phyloP scores from a whole-genome alignment of 2,888 invertebrate genomes.

The Lagria hirta region DNA sequence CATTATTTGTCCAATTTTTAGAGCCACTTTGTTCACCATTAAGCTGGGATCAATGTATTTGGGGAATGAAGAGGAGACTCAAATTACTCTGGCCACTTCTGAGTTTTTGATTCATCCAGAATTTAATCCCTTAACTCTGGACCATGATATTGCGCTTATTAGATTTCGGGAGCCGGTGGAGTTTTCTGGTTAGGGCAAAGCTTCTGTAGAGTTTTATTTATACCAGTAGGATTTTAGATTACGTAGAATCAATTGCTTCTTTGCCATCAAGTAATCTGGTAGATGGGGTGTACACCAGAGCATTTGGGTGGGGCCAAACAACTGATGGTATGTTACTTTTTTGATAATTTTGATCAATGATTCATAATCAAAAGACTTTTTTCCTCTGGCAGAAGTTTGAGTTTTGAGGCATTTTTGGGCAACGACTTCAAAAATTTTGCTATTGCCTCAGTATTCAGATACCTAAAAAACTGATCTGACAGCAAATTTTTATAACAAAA shows the following conservation, averaged over 20 bases:
- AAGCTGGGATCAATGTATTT: not conserved
- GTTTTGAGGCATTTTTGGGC: too few relatives aligned
- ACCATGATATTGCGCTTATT: constrained; percentile 6
- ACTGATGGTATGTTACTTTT: not conserved
- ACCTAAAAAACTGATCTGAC: too few relatives aligned
- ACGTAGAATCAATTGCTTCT: constrained; percentile 10
- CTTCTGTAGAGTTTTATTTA: not conserved
- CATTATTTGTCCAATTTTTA: not conserved
- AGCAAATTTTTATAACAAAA: too few relatives aligned
- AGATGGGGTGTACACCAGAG: not conserved
- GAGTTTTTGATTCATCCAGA: constrained; percentile 5
- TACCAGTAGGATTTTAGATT: constrained; percentile 8
- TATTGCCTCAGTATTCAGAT: too few relatives aligned
- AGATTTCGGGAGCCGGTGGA: constrained; percentile 1
- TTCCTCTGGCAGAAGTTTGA: too few relatives aligned
- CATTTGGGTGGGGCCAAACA: constrained; percentile 2
- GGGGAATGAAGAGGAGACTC: not conserved
- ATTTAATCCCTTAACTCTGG: constrained; percentile 7
- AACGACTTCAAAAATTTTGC: too few relatives aligned
- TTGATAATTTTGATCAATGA: too few relatives aligned
- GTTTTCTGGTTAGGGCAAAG: constrained; percentile 1
- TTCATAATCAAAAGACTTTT: too few relatives aligned
- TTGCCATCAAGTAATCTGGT: constrained; percentile 9
- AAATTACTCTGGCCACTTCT: not conserved
- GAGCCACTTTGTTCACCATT: constrained; percentile 9